Conservation (phyloP, 2,888 invertebrate species). For the Emesis furor region DNA sequence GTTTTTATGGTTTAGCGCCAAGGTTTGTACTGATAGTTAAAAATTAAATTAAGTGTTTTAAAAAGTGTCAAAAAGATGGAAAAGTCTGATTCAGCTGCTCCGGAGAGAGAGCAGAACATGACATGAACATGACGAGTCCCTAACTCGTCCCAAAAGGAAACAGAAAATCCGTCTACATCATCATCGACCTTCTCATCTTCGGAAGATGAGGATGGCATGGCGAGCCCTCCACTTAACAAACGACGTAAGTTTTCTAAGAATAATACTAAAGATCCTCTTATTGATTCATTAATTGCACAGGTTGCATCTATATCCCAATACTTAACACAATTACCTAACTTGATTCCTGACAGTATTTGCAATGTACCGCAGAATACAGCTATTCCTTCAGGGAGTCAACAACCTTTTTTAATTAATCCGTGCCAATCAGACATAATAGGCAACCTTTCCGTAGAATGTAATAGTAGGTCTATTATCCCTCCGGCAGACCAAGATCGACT, state of each 20-base stretch:
- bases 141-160: neutral
- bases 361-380: neutral
- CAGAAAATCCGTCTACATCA: neutral
- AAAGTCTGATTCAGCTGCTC: too few relatives aligned
- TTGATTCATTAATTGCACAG: neutral
- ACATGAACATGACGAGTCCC: too few relatives aligned
- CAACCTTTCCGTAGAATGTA: neutral
- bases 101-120: too few relatives aligned
- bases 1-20: too few relatives aligned
- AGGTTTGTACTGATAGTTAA: too few relatives aligned
- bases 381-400: neutral
- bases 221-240: neutral
- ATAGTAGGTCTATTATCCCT: neutral
- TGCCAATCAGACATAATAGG: neutral
- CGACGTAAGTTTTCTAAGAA: neutral
- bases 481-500: neutral
- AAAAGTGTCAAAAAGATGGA: too few relatives aligned
- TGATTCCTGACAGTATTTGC: too few relatives aligned
- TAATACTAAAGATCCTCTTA: neutral
- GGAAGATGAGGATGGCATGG: conserved; percentile 1
- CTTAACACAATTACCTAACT: neutral
- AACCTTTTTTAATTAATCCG: neutral
- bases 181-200: neutral
- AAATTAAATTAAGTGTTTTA: too few relatives aligned
- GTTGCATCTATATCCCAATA: neutral